phyloP scores from a whole-genome alignment of 2,888 invertebrate species.

The Eupithecia subumbrata region DNA sequence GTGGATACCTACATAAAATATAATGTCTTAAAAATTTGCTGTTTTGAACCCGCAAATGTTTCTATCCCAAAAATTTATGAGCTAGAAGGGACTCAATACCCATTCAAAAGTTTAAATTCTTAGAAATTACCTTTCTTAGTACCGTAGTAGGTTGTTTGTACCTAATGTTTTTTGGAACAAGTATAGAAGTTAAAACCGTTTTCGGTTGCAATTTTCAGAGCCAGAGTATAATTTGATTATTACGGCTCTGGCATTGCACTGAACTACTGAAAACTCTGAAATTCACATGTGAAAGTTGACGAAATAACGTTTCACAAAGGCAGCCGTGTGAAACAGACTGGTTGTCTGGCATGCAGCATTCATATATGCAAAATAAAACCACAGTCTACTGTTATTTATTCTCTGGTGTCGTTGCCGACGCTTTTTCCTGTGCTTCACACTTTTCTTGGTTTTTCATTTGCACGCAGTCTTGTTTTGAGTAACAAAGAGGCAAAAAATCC shows the following conservation, averaged over 20 bases:
- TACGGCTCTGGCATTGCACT: neutral
- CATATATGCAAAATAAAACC: slow-evolving; percentile 42
- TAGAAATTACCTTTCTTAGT: too few relatives aligned
- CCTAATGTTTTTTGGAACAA: neutral
- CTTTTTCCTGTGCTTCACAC: slow-evolving; percentile 48
- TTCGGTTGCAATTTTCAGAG: neutral
- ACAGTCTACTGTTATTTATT: slow-evolving; percentile 14
- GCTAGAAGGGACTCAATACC: too few relatives aligned
- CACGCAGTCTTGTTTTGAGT: slow-evolving; percentile 28
- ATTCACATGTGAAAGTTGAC: neutral
- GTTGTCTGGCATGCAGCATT: slow-evolving; percentile 40
- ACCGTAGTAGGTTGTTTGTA: too few relatives aligned
- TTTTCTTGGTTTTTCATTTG: slow-evolving; percentile 42
- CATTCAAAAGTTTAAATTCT: too few relatives aligned
- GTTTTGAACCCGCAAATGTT: too few relatives aligned
- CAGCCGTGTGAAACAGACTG: slow-evolving; percentile 29
- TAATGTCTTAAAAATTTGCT: too few relatives aligned
- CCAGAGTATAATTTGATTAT: neutral
- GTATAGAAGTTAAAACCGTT: neutral
- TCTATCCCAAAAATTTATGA: too few relatives aligned
- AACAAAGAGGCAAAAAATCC: slow-evolving; percentile 31
- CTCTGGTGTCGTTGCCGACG: slow-evolving; percentile 38
- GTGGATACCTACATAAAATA: neutral
- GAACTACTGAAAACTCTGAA: neutral
- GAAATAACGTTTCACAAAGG: slow-evolving; percentile 15